Evolutionary conservation across 1,140 invertebrate species (phyloP), one percentile per base, ranked within the genome.

Genomic region (Eupeodes corollae): DNA sequence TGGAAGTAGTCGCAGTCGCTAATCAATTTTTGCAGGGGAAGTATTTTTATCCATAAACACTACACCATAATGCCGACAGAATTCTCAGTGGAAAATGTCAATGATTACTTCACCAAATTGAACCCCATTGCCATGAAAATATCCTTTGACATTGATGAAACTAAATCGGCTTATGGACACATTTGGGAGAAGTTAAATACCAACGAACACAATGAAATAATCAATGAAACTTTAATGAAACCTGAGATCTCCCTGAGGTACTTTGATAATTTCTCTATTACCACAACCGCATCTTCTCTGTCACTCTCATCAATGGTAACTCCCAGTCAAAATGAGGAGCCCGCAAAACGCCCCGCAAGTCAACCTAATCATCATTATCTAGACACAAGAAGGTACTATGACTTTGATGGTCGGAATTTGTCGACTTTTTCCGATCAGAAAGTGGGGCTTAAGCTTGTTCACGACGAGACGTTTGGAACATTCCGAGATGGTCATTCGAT

Each of bases 401-500:
- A 33, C 3, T 64, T 42, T 38, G 57, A 63, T 50, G 48, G 50
- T 5, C 31, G 52, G 35, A 52, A 50, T n/a, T 26, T 63, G 6
- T 31, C 30, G 15, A 53, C 57, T 31, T 63, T 55, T 47, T 48
- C 48, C 30, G 21, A 48, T 9, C 58, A 59, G 45, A 61, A 52
- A 26, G 44, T 57, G 13, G 59, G 52, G 0, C 21, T 54, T 9
- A 63, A 63, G 42, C 39, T 58, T 11, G 39, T 66, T 5, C 57
- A 59, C 14, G 63, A 66, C 38, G 63, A 66, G 15, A 50, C 52
- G 15, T 41, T 44, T 9, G 46, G 50, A 3, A 39, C 53, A 32
- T 59, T 51, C 46, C 58, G 52, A 1, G 63, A 66, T 50, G 63
- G 66, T 42, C 60, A 66, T 52, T 66, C 63, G 10, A 52, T 33